Conservation (phyloP, 2,113 vertebrate species). For the Pelecanus crispus region DNA sequence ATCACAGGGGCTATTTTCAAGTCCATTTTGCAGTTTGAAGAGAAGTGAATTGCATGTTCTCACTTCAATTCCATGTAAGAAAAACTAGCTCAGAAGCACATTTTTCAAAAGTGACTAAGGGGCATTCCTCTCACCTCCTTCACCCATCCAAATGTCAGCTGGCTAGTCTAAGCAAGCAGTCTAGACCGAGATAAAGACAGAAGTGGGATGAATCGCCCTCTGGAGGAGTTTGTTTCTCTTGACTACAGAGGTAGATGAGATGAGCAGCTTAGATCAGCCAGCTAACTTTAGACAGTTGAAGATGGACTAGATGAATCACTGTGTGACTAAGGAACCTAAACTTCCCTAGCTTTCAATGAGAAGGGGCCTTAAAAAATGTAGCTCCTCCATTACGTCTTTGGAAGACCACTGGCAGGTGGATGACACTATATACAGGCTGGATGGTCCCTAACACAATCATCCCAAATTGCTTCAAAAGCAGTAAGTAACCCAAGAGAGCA, state of each 20-base stretch:
- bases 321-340: conserved; percentile 6
- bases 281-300: background rate
- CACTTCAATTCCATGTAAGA: background rate
- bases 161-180: background rate
- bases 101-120: conserved; percentile 47
- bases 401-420: background rate
- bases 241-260: conserved; percentile 20
- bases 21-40: conserved; percentile 1
- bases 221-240: conserved; percentile 23
- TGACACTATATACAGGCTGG: background rate
- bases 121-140: conserved; percentile 58
- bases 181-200: background rate
- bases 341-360: background rate
- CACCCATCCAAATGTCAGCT: conserved; percentile 39
- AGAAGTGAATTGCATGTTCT: conserved; percentile 13
- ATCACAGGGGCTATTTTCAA: conserved; percentile 24
- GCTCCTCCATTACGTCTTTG: background rate
- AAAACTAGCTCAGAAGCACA: conserved; percentile 26
- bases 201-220: conserved; percentile 1
- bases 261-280: background rate
- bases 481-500: background rate
- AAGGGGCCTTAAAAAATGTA: background rate
- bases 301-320: conserved; percentile 33
- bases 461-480: background rate
- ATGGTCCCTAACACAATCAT: background rate